Base-by-base conservation (phyloP, 2,113 vertebrate species). In the Protobothrops mucrosquamatus region DNA sequence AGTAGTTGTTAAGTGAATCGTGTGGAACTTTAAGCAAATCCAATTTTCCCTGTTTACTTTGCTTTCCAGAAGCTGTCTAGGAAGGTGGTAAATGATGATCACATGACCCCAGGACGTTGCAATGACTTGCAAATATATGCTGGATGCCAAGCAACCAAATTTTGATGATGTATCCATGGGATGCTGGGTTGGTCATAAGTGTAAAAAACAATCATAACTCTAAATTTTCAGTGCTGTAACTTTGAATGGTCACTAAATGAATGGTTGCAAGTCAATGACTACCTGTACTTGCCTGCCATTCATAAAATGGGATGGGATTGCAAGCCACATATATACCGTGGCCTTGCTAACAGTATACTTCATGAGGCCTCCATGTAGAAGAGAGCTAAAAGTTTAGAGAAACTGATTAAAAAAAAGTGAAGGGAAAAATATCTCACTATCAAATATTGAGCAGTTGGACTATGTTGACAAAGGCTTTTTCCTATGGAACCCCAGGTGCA, bases 221-320 rank as follows among this genome's bases (percentile, higher is more conserved):
- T 26, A 24, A 61, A 26, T 61, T 61, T 61, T 61, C 24, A 61
- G 24, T 61, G 59, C 59, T 61, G 24, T 61, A 61, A 61, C 59
- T 61, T 61, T 61, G 59, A 26, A 61, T 2, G 24, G 59, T 61
- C 59, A 61, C 59, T 61, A 61, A 61, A 61, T 61, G 59, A 61
- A 61, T 11, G 24, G 9, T 61, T 61, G 59, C 26, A 26, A 61
- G 24, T 61, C 26, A 24, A 26, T 24, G 59, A 64, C 59, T 12
- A 64, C 26, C 26, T 29, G 10, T 64, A 90, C 74, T 86, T 9
- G 22, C 88, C 55, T 85, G 55, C 88, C 89, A 56, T 89, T 93
- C 56, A 43, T 87, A 90, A 93, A 90, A 90, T 85, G 89, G 46
- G 92, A 43, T 0, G 4, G 90, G 61, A 93, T 39, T 89, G 81